phyloP scores from a whole-genome alignment of 2,113 vertebrate genomes.

The Dromaius novaehollandiae region DNA sequence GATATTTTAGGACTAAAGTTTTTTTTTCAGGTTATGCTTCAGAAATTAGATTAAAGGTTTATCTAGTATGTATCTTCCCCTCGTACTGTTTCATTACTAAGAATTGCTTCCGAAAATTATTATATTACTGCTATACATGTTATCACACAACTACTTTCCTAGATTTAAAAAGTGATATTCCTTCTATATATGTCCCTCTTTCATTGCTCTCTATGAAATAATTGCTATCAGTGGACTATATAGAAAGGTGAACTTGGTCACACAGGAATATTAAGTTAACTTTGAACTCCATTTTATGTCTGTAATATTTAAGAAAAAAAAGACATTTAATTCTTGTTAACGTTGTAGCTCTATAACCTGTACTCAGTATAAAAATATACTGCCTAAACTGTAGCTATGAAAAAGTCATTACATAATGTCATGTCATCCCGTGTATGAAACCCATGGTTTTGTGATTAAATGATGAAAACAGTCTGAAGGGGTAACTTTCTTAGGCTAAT shows the following conservation, averaged over 20 bases:
- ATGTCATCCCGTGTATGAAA: not conserved
- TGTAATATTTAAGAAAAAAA: not conserved
- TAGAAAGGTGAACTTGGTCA: not conserved
- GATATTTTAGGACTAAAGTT: not conserved
- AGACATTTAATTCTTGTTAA: not conserved
- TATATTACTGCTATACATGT: not conserved
- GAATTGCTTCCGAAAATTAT: not conserved
- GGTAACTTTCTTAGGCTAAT: not conserved
- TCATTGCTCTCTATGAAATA: not conserved
- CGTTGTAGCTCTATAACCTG: not conserved
- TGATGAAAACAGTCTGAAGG: not conserved
- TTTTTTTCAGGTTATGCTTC: not conserved
- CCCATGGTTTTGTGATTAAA: not conserved
- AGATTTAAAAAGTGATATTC: not conserved
- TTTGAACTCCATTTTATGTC: not conserved
- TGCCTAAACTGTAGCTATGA: not conserved
- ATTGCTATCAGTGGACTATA: not conserved
- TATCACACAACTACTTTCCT: not conserved
- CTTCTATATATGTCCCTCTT: not conserved
- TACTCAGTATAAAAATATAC: fast-evolving
- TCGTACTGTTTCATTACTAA: not conserved
- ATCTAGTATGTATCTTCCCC: not conserved
- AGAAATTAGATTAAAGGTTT: not conserved
- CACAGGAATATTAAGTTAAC: not conserved
- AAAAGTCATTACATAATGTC: not conserved